Evolutionary conservation across 37 sponge, comb jelly and placozoan genomes (phyloP), one percentile per base, ranked within the genome.

Genomic region (Geodia barretti): DNA sequence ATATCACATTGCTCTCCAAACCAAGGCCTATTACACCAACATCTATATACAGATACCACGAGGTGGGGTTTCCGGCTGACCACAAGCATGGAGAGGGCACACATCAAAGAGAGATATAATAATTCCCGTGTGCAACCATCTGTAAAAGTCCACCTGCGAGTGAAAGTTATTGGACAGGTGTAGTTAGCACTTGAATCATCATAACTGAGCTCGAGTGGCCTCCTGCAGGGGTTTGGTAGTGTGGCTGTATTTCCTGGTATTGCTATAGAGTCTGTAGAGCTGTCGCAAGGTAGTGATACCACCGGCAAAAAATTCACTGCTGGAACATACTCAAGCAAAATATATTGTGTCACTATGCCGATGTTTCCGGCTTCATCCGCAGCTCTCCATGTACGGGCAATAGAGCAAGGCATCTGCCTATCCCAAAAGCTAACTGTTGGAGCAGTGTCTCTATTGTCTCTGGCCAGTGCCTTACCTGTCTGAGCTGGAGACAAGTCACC

Each of bases 11-110:
- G 37, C 1, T 47, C 36, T 19, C 80, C 80, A 68, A 25, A 47
- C 80, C 80, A 79, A 54, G 80, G 80, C 3, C 70, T 79, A 68
- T 47, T 79, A 68, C 80, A 79, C n/a, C 2, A 1, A 54, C 80
- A 79, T 39, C 41, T 69, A 54, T 1, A 37, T 19, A 30, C 80
- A 79, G 4, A 47, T 41, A 41, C 80, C 80, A 30, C 59, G 30
- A 2, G 80, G 80, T 21, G 54, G 17, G 36, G 37, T 69, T 58
- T 79, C 80, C 68, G 68, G 68, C 30, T 60, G 40, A 37, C 80
- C 70, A 68, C 80, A 79, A 32, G 80, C 70, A 69, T 79, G 35
- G 2, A 60, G 60, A 58, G 80, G 80, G 30, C 80, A 79, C 7
- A 69, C 17, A 25, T 79, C 80, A 47, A 54, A 79, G 14, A 79